Percentiles rank a stretch among this genome's conserved stretches.
Evolutionary conservation across 2,113 vertebrate genomes (phyloP).

Genomic region (Ceyx cyanopectus): DNA sequence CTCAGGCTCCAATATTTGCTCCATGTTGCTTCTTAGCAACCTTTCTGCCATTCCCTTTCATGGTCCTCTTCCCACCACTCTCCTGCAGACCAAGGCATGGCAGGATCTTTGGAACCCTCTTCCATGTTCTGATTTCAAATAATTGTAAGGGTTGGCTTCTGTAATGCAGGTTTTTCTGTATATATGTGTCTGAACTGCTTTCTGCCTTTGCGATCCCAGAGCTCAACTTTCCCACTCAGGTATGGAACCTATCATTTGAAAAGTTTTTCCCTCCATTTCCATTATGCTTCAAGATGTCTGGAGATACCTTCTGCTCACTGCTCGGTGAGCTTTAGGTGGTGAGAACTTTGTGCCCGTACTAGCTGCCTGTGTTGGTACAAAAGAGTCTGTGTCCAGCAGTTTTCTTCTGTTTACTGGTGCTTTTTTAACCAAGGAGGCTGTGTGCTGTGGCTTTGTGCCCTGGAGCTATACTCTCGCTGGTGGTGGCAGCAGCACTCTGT

Average conservation of each 20-base stretch:
- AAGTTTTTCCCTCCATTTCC: neutral
- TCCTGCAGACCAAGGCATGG: neutral
- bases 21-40: neutral
- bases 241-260: neutral
- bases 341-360: neutral
- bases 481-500: neutral
- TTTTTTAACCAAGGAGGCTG: neutral
- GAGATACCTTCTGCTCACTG: neutral
- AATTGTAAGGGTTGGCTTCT: neutral
- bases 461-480: neutral
- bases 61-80: neutral
- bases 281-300: neutral
- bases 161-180: neutral
- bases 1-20: neutral
- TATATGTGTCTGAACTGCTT: neutral
- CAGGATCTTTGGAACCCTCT: neutral
- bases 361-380: neutral
- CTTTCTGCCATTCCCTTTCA: neutral
- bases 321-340: too few species aligned
- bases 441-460: rapidly evolving
- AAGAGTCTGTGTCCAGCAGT: neutral
- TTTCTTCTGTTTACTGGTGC: neutral
- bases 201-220: neutral
- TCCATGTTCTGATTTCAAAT: neutral
- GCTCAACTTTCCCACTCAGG: neutral